A percentile compares a stretch with the other conserved stretches of the same genome.
phyloP scores from a whole-genome alignment of 2,888 invertebrate genomes.

The Campoplex capitator region DNA sequence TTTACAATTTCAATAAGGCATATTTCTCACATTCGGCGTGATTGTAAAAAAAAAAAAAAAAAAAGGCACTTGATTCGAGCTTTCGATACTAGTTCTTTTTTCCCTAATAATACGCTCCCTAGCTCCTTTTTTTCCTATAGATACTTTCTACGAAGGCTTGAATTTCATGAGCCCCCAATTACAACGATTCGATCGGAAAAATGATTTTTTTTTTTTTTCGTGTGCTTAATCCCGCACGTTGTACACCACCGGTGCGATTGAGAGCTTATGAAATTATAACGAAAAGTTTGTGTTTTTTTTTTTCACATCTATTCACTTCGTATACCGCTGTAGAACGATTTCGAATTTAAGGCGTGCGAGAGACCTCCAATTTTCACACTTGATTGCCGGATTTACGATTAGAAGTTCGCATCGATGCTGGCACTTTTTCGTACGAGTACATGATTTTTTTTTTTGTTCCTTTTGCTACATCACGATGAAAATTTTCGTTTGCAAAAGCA shows the following conservation, averaged over 20 bases:
- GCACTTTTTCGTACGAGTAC: neutral
- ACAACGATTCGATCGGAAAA: neutral
- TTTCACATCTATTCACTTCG: conserved; percentile 7
- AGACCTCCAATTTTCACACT: conserved; percentile 1
- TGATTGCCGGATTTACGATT: conserved; percentile 1
- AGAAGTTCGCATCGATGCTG: neutral
- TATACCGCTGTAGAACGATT: neutral
- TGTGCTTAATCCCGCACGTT: neutral
- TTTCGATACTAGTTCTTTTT: conserved; percentile 50
- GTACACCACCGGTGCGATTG: neutral
- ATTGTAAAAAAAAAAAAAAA: conserved; percentile 72
- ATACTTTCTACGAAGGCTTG: conserved; percentile 32
- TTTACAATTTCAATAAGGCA: conserved; percentile 74
- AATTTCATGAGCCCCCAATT: conserved; percentile 21
- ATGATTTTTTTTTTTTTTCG: neutral
- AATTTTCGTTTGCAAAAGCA: neutral
- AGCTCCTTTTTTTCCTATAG: conserved; percentile 35
- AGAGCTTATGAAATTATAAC: conserved; percentile 18
- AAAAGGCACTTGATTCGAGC: conserved; percentile 79
- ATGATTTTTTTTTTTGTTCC: neutral
- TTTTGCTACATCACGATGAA: too few species aligned
- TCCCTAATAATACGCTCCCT: conserved; percentile 43
- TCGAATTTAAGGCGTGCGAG: conserved; percentile 14
- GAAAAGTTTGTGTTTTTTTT: conserved; percentile 7
- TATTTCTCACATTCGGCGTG: conserved; percentile 71